These are phyloP conservation scores for Galemys pyrenaicus DNA, from an alignment of 2,113 vertebrate genomes.

Conservation along the genomic window DNA sequence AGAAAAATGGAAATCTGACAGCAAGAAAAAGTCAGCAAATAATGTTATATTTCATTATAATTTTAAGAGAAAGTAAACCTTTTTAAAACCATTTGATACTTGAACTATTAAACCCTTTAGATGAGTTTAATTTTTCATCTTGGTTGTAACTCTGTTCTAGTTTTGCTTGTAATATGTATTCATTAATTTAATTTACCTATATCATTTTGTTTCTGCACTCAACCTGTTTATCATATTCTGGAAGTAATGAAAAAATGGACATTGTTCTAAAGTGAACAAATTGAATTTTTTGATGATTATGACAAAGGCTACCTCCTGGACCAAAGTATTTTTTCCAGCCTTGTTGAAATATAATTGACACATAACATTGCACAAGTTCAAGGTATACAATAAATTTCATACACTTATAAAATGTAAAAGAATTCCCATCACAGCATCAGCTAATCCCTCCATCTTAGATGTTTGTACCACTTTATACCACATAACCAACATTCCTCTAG, in stretches of 20 bases:
- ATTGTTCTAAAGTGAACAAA: background rate
- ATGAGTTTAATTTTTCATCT: background rate
- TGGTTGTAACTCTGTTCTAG: background rate
- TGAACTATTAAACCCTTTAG: background rate
- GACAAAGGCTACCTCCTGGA: background rate
- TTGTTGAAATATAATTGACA: background rate
- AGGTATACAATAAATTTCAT: background rate
- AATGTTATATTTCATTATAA: background rate
- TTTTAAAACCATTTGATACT: background rate
- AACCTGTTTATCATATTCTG: background rate
- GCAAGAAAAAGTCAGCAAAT: background rate
- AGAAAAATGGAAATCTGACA: background rate
- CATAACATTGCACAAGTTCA: background rate
- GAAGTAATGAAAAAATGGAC: background rate
- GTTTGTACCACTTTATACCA: background rate
- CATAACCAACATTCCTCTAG: background rate
- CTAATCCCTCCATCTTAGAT: background rate
- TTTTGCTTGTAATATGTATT: background rate
- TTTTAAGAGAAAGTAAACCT: background rate
- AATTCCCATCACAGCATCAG: background rate
- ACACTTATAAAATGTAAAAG: background rate
- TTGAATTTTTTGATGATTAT: background rate
- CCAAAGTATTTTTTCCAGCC: background rate
- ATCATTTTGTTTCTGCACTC: background rate
- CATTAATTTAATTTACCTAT: background rate